Evolutionary conservation across 2,888 invertebrate species (phyloP), one percentile per base, ranked within the genome.

Genomic region (Sturmia bella): DNA sequence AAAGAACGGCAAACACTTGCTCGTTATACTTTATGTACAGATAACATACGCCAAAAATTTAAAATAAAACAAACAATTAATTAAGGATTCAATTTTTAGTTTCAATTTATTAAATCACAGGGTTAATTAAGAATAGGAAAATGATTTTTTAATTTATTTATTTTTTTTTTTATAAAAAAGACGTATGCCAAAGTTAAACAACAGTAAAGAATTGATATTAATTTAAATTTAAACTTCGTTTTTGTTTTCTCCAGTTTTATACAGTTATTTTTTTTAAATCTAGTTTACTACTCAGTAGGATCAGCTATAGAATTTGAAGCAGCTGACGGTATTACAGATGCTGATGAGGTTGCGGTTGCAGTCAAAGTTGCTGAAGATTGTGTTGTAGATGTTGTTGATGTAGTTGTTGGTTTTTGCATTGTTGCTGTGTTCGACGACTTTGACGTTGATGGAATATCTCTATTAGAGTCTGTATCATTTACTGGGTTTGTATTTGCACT

Each of bases 281-380:
- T 39, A 85, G 83, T 85, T 86, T 86, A 87, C 85, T 83, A 83
- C 56, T 88, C 88, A 86, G 88, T 87, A 83, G 88, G 88, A 79
- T 87, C 87, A 75, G 87, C 88, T 69, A 85, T 84, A 75, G 87
- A 85, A 59, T 83, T 85, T 73, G 84, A 61, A 56, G 74, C 57
- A 74, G 72, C 75, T 45, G 83, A 81, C 48, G 84, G 85, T 78
- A 84, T 76, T 24, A 69, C n/a, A 7, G 80, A 9, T 6, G 76
- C 9, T 21, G 73, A 63, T 15, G 81, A 56, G 39, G 84, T 48
- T 39, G 84, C 21, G 4, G 59, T 43, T 56, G 80, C 74, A 45
- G 81, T 68, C 12, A 80, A 45, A 24, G 81, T 17, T 63, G 83
- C 13, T 72, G 82, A n/a, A 4, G 79, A 48, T 32, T 77, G 56